Evolutionary conservation across 2,113 vertebrate species (phyloP).

Genomic region (Thamnophis sirtalis): DNA sequence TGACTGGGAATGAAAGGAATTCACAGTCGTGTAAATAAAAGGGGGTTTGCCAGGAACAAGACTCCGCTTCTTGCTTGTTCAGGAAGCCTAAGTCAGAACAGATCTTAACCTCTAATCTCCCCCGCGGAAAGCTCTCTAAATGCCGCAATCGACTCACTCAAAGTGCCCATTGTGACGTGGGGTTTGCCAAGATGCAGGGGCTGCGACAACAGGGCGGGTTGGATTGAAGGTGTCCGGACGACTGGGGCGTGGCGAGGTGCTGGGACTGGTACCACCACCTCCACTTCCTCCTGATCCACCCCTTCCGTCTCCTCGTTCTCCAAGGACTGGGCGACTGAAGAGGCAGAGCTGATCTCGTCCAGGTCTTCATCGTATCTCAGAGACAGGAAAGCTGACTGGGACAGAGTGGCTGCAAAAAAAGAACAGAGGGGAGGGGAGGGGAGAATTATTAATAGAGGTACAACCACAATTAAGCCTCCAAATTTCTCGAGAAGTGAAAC

Average conservation of each 20-base stretch:
- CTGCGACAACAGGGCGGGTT: constrained; percentile 77
- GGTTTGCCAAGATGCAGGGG: constrained; percentile 74
- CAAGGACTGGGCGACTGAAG: constrained; percentile 81
- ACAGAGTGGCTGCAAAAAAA: constrained; percentile 78
- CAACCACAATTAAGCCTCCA: too few relatives aligned
- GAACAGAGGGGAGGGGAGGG: neutral
- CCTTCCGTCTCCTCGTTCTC: constrained; percentile 73
- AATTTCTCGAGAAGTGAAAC: neutral
- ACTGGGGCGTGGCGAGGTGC: constrained; percentile 79
- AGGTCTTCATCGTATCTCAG: constrained; percentile 88
- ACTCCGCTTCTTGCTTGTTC: too few relatives aligned
- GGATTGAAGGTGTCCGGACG: constrained; percentile 84
- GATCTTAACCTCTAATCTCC: neutral
- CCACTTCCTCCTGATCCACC: neutral
- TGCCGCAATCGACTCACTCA: constrained; percentile 54
- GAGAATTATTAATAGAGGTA: neutral
- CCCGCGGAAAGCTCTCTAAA: neutral
- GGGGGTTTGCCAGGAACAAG: too few relatives aligned
- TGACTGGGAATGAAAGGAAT: too few relatives aligned
- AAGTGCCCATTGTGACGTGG: constrained; percentile 61
- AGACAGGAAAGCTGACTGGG: constrained; percentile 90
- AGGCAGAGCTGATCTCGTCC: constrained; percentile 89
- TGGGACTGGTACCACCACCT: constrained; percentile 35
- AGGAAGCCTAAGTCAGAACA: neutral
- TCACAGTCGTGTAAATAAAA: too few relatives aligned